phyloP scores from a whole-genome alignment of 2,113 vertebrate genomes.

The Nesoenas mayeri region DNA sequence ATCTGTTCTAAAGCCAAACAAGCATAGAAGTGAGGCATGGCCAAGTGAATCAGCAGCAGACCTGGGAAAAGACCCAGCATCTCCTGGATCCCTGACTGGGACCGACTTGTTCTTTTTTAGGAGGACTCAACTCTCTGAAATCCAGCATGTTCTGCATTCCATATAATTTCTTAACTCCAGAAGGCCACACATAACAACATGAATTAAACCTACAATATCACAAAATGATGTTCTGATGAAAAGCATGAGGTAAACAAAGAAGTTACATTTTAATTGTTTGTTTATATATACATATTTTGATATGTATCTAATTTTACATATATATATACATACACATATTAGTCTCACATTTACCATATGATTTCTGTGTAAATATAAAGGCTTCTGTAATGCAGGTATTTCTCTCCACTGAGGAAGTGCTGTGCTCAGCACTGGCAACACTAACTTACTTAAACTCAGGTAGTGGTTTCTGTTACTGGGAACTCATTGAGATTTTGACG shows the following conservation, averaged over 20 bases:
- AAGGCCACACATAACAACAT: background rate
- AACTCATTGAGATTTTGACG: background rate
- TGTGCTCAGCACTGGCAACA: background rate
- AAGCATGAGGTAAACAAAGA: background rate
- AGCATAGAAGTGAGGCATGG: background rate
- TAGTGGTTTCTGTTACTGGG: background rate
- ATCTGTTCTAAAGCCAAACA: background rate
- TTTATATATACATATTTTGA: background rate
- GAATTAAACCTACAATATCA: background rate
- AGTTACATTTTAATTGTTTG: background rate
- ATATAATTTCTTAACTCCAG: fast-evolving
- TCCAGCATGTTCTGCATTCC: background rate
- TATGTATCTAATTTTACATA: background rate
- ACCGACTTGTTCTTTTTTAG: background rate
- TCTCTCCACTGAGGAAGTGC: background rate
- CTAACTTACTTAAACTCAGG: background rate
- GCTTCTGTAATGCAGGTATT: background rate
- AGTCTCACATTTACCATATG: background rate
- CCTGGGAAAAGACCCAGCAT: background rate
- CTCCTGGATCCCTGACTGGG: background rate
- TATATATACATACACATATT: background rate
- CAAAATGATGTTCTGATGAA: background rate
- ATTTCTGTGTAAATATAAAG: background rate
- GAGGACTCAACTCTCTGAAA: background rate
- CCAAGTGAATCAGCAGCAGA: background rate